Percentiles rank a stretch among this genome's conserved stretches.
phyloP scores from a whole-genome alignment of 2,113 vertebrate genomes.

The Labrus mixtus region DNA sequence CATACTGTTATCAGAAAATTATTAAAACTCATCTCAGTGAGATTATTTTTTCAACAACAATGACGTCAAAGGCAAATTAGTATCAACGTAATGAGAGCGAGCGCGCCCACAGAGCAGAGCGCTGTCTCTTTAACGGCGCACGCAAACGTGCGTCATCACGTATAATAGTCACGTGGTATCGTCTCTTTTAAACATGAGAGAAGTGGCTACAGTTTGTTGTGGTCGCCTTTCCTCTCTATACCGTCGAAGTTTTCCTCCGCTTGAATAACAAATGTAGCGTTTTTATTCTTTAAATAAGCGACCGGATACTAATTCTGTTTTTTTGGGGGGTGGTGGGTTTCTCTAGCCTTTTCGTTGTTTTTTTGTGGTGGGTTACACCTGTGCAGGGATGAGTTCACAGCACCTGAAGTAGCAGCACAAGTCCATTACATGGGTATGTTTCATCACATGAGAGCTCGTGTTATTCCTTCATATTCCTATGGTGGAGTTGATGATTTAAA shows the following conservation, averaged over 20 bases:
- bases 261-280: neutral
- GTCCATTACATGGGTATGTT: neutral
- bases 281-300: neutral
- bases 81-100: neutral
- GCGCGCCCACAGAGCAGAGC: neutral
- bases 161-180: neutral
- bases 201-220: no score
- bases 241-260: no score
- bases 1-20: neutral
- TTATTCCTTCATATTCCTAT: neutral
- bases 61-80: constrained; percentile 14
- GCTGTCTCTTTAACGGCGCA: constrained; percentile 59
- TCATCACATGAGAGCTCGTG: no score
- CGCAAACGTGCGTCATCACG: constrained; percentile 46
- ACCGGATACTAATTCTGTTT: neutral
- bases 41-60: neutral
- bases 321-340: no score
- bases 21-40: no score
- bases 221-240: neutral
- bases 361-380: neutral
- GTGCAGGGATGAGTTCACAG: neutral
- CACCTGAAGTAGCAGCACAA: neutral
- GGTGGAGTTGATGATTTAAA: neutral
- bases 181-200: no score
- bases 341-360: no score